These are phyloP conservation scores for Eublepharis macularius DNA, from an alignment of 2,113 vertebrate genomes.

Conservation along the genomic window DNA sequence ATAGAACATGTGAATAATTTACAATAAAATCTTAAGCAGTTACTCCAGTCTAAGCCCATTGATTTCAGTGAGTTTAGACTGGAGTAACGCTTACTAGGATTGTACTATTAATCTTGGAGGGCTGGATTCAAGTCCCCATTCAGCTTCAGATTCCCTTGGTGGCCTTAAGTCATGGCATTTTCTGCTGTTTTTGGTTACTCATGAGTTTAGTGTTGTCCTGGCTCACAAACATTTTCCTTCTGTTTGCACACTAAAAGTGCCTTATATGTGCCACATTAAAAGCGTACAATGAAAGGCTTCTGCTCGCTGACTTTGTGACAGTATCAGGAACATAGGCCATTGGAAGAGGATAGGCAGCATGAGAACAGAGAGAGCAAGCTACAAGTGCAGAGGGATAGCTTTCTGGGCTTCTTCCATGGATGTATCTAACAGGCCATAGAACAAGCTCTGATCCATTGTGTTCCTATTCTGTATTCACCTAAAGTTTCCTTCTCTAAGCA, in stretches of 20 bases:
- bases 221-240: background rate
- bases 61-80: no score
- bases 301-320: background rate
- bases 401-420: background rate
- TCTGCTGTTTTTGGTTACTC: background rate
- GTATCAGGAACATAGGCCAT: background rate
- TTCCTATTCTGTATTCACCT: no score
- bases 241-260: background rate
- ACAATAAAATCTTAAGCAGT: no score
- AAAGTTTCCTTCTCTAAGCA: background rate
- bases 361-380: background rate
- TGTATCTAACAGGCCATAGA: background rate
- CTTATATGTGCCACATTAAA: background rate
- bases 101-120: background rate
- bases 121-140: background rate
- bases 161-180: background rate
- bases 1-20: background rate
- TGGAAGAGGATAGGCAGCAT: no score
- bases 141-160: background rate
- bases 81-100: no score
- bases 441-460: background rate
- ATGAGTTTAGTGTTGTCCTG: background rate
- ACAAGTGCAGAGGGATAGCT: background rate
- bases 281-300: background rate
- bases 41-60: no score